These are phyloP conservation scores for Rhinichthys klamathensis DNA, from an alignment of 2,113 vertebrate genomes.

Conservation along the genomic window DNA sequence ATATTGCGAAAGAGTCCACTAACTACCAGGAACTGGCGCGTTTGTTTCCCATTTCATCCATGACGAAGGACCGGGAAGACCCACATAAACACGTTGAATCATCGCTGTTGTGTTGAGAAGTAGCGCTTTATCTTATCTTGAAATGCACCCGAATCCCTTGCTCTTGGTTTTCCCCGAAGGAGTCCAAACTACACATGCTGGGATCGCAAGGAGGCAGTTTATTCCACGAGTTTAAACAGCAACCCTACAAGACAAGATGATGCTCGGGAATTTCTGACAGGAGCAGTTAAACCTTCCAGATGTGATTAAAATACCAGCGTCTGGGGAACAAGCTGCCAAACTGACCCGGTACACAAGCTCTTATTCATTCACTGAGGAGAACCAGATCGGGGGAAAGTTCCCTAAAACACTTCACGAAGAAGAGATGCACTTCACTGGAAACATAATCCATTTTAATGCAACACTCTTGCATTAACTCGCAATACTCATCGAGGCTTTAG, in stretches of 20 bases:
- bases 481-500: too few relatives aligned
- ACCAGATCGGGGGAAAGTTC: not conserved
- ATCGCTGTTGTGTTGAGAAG: not conserved
- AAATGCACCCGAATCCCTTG: not conserved
- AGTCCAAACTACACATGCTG: slow-evolving; percentile 1
- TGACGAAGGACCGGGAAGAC: not conserved
- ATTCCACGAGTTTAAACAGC: not conserved
- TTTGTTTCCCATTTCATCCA: not conserved
- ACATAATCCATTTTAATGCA: not conserved
- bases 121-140: not conserved
- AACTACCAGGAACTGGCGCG: slow-evolving; percentile 19
- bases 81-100: not conserved
- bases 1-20: slow-evolving; percentile 10
- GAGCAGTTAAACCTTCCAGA: not conserved
- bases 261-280: not conserved
- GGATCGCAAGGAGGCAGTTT: slow-evolving; percentile 2
- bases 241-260: not conserved
- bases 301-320: slow-evolving; percentile 13
- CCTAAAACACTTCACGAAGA: not conserved
- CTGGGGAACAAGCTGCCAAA: not conserved
- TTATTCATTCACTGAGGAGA: not conserved
- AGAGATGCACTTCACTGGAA: not conserved
- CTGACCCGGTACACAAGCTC: not conserved
- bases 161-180: not conserved
- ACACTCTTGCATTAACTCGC: too few relatives aligned